A percentile compares a stretch with the other conserved stretches of the same genome.
Evolutionary conservation across 2,113 vertebrate genomes (phyloP).

Genomic region (Dromiciops gliroides): DNA sequence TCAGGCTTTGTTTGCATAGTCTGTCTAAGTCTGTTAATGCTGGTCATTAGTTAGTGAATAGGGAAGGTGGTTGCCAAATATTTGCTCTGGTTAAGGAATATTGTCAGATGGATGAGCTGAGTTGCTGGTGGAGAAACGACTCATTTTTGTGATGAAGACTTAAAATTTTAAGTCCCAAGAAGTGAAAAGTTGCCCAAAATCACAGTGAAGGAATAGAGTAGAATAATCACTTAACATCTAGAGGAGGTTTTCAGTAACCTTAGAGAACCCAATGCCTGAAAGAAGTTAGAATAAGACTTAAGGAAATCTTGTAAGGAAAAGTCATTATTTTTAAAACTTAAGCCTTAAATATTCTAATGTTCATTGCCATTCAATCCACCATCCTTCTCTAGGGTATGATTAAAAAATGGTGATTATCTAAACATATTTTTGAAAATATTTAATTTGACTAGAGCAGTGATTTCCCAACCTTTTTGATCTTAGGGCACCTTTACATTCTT

Average conservation of each 20-base stretch:
- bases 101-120: not conserved
- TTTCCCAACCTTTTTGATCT: not conserved
- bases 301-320: constrained; percentile 12
- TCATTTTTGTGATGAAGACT: not conserved
- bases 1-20: constrained; percentile 17
- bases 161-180: not conserved
- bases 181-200: not conserved
- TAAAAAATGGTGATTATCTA: not conserved
- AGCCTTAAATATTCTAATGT: not conserved
- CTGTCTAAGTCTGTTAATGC: constrained; percentile 13
- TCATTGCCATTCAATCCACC: not conserved
- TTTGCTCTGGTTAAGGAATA: not conserved
- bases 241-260: not conserved
- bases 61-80: not conserved
- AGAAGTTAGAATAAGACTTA: not conserved
- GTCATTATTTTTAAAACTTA: not conserved
- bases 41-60: not conserved
- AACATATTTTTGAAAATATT: not conserved
- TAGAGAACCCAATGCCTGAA: not conserved
- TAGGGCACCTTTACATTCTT: not conserved
- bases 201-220: not conserved
- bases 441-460: not conserved
- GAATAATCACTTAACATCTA: not conserved
- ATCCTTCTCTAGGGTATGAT: not conserved
- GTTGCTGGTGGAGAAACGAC: not conserved